These are phyloP conservation scores for Stenurella melanura DNA, from an alignment of 2,888 invertebrate species.

Conservation along the genomic window DNA sequence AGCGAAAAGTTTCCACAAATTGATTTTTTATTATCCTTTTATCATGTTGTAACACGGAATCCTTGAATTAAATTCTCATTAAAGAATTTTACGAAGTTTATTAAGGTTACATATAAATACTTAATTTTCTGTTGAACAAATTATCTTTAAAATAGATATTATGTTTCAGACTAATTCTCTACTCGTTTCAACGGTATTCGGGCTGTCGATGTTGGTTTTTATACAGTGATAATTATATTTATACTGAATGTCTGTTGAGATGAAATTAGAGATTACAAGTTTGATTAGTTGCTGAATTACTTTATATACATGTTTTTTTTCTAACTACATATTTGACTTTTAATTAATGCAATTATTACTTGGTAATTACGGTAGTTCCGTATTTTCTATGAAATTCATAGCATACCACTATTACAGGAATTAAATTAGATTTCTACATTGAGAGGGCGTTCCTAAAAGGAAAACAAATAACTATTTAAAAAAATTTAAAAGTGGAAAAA, in stretches of 20 bases:
- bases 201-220: neutral
- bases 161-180: neutral
- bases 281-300: neutral
- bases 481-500: too few species aligned
- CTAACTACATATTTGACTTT: neutral
- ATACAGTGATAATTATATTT: neutral
- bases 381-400: too few species aligned
- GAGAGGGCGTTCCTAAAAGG: too few species aligned
- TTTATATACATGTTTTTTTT: neutral
- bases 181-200: neutral
- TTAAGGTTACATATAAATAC: slow-evolving; percentile 29
- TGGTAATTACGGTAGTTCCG: neutral
- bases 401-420: too few species aligned
- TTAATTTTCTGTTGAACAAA: slow-evolving; percentile 9
- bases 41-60: slow-evolving; percentile 24
- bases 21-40: slow-evolving; percentile 11
- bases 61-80: slow-evolving; percentile 30
- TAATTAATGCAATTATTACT: neutral
- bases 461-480: too few species aligned
- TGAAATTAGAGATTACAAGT: neutral
- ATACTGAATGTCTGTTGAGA: neutral
- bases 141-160: slow-evolving; percentile 9
- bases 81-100: neutral
- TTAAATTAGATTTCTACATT: too few species aligned
- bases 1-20: slow-evolving; percentile 26